Percentiles rank a stretch among this genome's conserved stretches.
These are phyloP conservation scores for Hirtodrosophila cameraria DNA, from an alignment of 2,888 invertebrate species.

Conservation along the genomic window DNA sequence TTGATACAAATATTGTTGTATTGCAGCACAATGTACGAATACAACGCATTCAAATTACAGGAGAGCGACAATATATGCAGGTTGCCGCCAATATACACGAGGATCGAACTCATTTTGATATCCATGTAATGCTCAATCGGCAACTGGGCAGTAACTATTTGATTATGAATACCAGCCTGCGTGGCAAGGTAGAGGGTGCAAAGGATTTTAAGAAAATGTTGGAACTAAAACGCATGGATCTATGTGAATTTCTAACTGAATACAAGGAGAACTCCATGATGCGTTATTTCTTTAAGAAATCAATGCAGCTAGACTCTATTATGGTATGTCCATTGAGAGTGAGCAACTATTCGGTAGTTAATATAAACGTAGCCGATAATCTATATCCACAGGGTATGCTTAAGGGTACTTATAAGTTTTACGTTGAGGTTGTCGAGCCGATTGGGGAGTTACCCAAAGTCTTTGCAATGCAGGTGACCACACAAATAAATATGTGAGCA, in stretches of 20 bases:
- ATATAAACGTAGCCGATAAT: conserved; percentile 34
- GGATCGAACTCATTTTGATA: conserved; percentile 45
- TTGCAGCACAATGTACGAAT: conserved; percentile 22
- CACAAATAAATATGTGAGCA: conserved; percentile 28
- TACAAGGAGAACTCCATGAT: conserved; percentile 26
- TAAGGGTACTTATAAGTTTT: conserved; percentile 61
- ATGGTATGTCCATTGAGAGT: conserved; percentile 52
- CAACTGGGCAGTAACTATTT: conserved; percentile 61
- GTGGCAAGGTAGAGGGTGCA: neutral
- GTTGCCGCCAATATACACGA: conserved; percentile 18
- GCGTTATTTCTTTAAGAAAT: conserved; percentile 45
- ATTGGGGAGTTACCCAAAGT: conserved; percentile 59
- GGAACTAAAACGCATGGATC: conserved; percentile 45
- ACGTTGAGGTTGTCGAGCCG: conserved; percentile 53
- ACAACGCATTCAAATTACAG: conserved; percentile 28
- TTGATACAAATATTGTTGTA: neutral
- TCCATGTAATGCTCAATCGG: conserved; percentile 32
- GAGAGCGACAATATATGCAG: conserved; percentile 46
- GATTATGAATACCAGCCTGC: conserved; percentile 55
- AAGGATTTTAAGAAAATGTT: conserved; percentile 32
- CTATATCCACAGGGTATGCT: conserved; percentile 30
- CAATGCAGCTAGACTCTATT: conserved; percentile 20
- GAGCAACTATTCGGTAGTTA: conserved; percentile 50
- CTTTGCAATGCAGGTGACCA: conserved; percentile 63
- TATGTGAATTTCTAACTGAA: conserved; percentile 58